Base-by-base conservation (phyloP, 2,888 invertebrate genomes). In the Epinotia ramella region DNA sequence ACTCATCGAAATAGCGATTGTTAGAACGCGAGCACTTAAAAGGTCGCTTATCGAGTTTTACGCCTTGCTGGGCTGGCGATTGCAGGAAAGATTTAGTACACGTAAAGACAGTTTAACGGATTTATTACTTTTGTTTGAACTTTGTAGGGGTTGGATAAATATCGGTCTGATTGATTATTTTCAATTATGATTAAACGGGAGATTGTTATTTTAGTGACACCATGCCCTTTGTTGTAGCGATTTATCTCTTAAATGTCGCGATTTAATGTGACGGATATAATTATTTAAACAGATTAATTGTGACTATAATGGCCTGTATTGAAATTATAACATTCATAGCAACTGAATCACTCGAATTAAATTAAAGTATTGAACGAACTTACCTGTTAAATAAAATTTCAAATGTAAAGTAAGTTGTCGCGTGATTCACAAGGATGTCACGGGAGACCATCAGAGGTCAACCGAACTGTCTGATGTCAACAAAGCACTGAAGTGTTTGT, bases 401-500 rank as follows among this genome's bases (percentile, higher is more conserved):
- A 24, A 53, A 44, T 53, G 11, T 73, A 53, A 60, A 74, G 70
- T 44, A 72, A 57, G 70, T 77, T 64, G 65, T 69, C 63, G 70
- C 76, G 73, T 77, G 82, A 83, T 83, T 68, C 80, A 83, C 82
- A 78, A 73, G 73, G 88, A 88, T 88, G 89, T 73, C 84, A 86
- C 85, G 79, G 80, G 82, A 86, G 81, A 81, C 85, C 84, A 81
- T 86, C 87, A 86, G 84, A 91, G 92, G 91, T 92, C 89, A 92
- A 89, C 89, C 84, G 84, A 80, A 87, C 87, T 85, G 86, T 89
- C 84, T 89, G 89, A 87, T 89, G 90, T 88, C 88, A 88, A 87
- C 86, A 86, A 83, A 82, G 83, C 78, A 91, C 88, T 91, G 89
- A 88, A 89, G 91, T 90, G 90, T 87, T 89, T 85, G 90, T 88